Percentiles rank a stretch among this genome's conserved stretches.
Conservation (phyloP, 2,113 vertebrate genomes). For the Rhipidura dahli region DNA sequence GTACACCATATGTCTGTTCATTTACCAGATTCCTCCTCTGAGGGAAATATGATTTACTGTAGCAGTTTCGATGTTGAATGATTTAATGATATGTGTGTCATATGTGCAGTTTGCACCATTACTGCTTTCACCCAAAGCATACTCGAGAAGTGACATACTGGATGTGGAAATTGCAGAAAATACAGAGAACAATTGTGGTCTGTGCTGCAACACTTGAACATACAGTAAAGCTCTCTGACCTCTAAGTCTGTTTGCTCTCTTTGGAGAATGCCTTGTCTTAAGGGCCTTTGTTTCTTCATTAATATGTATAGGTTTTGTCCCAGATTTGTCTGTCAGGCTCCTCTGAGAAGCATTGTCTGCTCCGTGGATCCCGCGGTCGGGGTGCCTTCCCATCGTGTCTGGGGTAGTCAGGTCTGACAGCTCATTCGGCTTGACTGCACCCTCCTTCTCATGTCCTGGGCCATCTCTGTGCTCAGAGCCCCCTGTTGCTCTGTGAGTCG, state of each 20-base stretch:
- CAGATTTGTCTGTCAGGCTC: constrained; percentile 36
- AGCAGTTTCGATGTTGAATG: background rate
- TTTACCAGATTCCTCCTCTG: background rate
- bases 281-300: constrained; percentile 61
- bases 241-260: background rate
- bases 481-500: background rate
- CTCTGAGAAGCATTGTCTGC: constrained; percentile 39
- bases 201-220: background rate
- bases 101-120: background rate
- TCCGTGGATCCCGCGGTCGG: background rate
- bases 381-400: background rate
- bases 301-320: constrained; percentile 53
- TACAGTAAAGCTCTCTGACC: constrained; percentile 17
- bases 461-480: background rate
- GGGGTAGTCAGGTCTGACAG: background rate
- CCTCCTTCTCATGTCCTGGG: fast-evolving
- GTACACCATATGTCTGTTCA: background rate
- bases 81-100: fast-evolving
- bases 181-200: background rate
- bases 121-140: background rate
- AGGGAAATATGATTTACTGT: background rate
- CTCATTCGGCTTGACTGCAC: background rate
- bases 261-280: background rate
- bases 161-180: background rate
- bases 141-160: background rate